Evolutionary conservation across 2,113 vertebrate species (phyloP).

Genomic region (Cavia porcellus): DNA sequence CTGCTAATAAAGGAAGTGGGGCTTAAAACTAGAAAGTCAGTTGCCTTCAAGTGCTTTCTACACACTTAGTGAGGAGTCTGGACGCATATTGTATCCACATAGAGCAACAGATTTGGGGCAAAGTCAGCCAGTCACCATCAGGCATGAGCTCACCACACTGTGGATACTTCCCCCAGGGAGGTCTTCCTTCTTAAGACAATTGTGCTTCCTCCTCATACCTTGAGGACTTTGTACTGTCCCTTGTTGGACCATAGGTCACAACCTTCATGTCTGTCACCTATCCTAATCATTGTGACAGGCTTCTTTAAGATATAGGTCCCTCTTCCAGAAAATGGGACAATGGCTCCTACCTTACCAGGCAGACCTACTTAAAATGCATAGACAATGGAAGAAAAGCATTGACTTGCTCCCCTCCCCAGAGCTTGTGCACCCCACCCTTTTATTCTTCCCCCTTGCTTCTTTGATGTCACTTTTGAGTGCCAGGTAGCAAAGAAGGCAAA

Average conservation of each 20-base stretch:
- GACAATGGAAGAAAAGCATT: background rate
- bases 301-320: slow-evolving; percentile 49
- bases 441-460: background rate
- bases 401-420: background rate
- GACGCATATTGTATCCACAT: background rate
- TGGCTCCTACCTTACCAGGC: background rate
- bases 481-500: background rate
- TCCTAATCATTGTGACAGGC: slow-evolving; percentile 54
- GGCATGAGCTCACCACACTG: background rate
- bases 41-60: background rate
- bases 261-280: slow-evolving; percentile 63
- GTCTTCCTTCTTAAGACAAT: slow-evolving; percentile 68
- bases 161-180: slow-evolving; percentile 59
- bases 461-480: background rate
- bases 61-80: background rate
- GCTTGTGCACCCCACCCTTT: background rate
- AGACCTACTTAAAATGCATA: background rate
- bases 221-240: slow-evolving; percentile 42
- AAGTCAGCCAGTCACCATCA: background rate
- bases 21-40: background rate
- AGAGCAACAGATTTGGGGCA: background rate
- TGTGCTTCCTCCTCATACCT: background rate
- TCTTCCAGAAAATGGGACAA: slow-evolving; percentile 32
- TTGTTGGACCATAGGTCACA: background rate
- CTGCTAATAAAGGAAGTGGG: background rate